Evolutionary conservation across 1,140 invertebrate genomes (phyloP).

Genomic region (Drosophila orena): DNA sequence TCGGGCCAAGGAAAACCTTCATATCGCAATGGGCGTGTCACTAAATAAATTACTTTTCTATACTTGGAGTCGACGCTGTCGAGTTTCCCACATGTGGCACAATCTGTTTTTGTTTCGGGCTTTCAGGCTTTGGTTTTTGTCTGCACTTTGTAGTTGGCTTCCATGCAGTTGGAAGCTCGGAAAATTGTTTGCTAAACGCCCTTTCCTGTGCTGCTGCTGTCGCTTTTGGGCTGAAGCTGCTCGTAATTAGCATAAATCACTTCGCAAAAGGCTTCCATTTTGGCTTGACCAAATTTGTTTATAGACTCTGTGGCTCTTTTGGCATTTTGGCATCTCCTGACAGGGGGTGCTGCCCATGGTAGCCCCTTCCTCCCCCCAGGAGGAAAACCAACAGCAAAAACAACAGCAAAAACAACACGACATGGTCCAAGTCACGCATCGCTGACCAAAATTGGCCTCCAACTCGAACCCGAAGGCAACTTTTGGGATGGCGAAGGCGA

Average conservation of each 20-base stretch:
- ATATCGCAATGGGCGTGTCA: conserved; percentile 74
- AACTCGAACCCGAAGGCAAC: conserved; percentile 35
- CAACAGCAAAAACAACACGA: conserved; percentile 50
- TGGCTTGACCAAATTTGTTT: conserved; percentile 81
- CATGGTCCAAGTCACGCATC: conserved; percentile 81
- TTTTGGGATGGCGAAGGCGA: conserved; percentile 39
- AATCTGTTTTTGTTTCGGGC: conserved; percentile 35
- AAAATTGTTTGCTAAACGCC: conserved; percentile 81
- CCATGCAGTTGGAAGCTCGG: conserved; percentile 36
- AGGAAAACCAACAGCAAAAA: no score
- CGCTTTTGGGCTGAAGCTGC: conserved; percentile 60
- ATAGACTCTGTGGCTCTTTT: conserved; percentile 77
- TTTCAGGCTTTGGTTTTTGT: conserved; percentile 5
- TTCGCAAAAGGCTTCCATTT: conserved; percentile 82
- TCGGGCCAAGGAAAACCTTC: conserved; percentile 69
- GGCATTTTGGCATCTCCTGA: conserved; percentile 78
- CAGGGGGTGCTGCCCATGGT: conserved; percentile 17
- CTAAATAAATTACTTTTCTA: conserved; percentile 84
- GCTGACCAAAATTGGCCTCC: conserved; percentile 78
- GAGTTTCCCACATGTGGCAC: conserved; percentile 52
- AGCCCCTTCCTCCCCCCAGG: conserved; percentile 5
- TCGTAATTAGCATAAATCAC: conserved; percentile 83
- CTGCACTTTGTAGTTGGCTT: conserved; percentile 7
- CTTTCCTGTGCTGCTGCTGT: conserved; percentile 71
- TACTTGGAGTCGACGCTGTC: conserved; percentile 52